A percentile compares a stretch with the other conserved stretches of the same genome.
Conservation (phyloP, 2,888 invertebrate genomes). For the Cantharis lateralis region DNA sequence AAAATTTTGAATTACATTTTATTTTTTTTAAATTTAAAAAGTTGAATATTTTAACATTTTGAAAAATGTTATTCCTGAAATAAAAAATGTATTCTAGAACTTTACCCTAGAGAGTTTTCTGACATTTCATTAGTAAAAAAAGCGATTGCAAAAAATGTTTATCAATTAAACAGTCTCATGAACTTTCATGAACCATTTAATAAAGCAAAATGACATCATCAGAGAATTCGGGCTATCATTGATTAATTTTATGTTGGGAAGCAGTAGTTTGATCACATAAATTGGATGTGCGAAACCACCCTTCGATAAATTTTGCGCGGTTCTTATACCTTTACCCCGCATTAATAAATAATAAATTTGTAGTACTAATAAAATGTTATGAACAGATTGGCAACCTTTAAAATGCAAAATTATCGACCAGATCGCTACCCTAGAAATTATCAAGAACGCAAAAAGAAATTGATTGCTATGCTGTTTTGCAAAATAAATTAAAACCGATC, state of each 20-base stretch:
- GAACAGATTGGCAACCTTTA: not conserved
- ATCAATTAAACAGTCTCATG: not conserved
- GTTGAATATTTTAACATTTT: too few species aligned
- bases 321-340: not conserved
- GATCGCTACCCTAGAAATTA: not conserved
- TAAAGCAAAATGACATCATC: not conserved
- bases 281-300: not conserved
- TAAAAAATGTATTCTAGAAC: not conserved
- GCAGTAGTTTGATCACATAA: not conserved
- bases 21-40: too few species aligned
- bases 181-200: not conserved
- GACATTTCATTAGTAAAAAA: not conserved
- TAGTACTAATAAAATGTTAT: not conserved
- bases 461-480: not conserved
- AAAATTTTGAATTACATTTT: too few species aligned
- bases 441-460: not conserved
- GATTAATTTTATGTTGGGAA: not conserved
- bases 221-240: not conserved
- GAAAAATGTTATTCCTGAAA: not conserved
- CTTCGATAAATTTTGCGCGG: not conserved
- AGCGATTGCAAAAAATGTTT: not conserved
- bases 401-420: not conserved
- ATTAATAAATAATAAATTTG: not conserved
- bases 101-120: not conserved
- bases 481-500: not conserved